Evolutionary conservation across 1,140 invertebrate genomes (phyloP).

Genomic region (Oppia nitens): DNA sequence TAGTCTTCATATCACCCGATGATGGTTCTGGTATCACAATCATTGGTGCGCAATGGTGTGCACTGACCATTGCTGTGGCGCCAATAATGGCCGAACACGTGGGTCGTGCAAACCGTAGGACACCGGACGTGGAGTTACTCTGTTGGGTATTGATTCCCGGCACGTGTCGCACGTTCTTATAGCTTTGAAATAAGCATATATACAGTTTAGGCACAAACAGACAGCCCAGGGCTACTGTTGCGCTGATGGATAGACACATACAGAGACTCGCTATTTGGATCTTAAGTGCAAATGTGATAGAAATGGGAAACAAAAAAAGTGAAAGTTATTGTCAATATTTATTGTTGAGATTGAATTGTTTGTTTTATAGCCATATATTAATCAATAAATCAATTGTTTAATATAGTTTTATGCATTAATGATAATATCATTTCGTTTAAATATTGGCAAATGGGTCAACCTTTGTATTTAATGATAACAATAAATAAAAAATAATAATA

Average conservation of each 20-base stretch:
- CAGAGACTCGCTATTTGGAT: conserved; percentile 58
- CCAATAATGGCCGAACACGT: neutral
- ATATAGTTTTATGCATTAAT: no score
- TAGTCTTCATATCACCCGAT: conserved; percentile 6
- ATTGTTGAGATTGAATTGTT: no score
- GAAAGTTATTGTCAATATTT: no score
- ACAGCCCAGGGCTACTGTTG: conserved; percentile 53
- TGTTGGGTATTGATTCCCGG: neutral
- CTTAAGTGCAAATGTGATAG: conserved; percentile 28
- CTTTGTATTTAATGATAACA: no score
- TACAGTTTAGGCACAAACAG: conserved; percentile 62
- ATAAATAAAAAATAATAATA: no score
- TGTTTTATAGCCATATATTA: no score
- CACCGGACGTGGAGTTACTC: neutral
- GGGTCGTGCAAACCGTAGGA: conserved; percentile 12
- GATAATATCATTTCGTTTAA: no score
- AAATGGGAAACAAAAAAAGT: neutral
- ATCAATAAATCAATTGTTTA: no score
- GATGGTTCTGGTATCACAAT: conserved; percentile 13
- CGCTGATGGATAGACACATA: conserved; percentile 58
- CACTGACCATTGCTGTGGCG: conserved; percentile 3
- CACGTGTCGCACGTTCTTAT: conserved; percentile 47
- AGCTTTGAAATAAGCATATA: conserved; percentile 52
- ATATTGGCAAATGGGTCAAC: no score
- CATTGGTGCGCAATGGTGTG: neutral